Evolutionary conservation across 2,113 vertebrate species (phyloP), one percentile per base, ranked within the genome.

Genomic region (Corythornis cristatus): DNA sequence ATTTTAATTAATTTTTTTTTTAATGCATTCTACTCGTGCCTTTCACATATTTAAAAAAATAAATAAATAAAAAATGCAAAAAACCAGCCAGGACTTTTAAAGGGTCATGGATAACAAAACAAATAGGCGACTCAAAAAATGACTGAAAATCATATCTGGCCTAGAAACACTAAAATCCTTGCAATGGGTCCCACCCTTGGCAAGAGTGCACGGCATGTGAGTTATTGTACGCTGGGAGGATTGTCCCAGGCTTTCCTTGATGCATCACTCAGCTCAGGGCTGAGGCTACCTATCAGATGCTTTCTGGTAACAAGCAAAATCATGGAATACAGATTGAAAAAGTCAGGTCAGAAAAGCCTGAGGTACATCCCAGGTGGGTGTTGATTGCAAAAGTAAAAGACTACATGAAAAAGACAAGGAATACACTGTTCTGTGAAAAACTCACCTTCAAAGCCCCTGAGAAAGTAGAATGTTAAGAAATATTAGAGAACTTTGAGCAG

Each of bases 121-220:
- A 95, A 95, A 93, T 50, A 95, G 46, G 67, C 1, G 0, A 88
- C 56, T 94, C 58, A 42, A 95, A 48, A 84, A 90, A 93, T 65
- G 26, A 54, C 85, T 90, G 83, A 83, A 95, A 96, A 90, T 90
- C 11, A 42, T 92, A 91, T 85, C 87, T 92, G 87, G 74, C 89
- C 89, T 85, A 87, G 64, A 83, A 90, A 85, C 75, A 95, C 60
- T 58, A 74, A 64, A 87, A 89, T 28, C 54, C 93, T 79, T 82
- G 77, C 90, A 83, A 11, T 13, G 82, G 53, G 33, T 56, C 60
- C 82, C 93, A 93, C 95, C 96, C 94, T 96, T 96, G 91, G 87
- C 87, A 71, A 53, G 35, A 93, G 62, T 1, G 33, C 31, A 8
- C 18, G 11, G 37, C 23, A 14, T 76, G 84, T 28, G 86, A 70